Evolutionary conservation across 1,140 invertebrate genomes (phyloP), one percentile per base, ranked within the genome.

Genomic region (Drosophila sp.): DNA sequence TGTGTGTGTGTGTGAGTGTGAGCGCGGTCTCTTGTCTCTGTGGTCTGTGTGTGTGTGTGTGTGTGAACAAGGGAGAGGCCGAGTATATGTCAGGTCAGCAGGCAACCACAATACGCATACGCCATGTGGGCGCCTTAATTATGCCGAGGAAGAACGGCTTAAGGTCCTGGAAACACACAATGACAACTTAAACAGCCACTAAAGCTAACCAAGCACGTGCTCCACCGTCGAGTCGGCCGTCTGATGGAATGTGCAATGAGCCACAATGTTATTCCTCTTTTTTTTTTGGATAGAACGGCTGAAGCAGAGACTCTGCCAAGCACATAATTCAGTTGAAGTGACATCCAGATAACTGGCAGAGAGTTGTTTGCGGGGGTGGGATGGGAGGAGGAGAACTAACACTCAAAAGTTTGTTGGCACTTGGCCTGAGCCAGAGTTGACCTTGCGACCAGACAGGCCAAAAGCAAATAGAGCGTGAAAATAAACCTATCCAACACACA

Each of bases 291-390:
- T 2, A 3, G 30, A 4, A 4, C 30, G 30, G 30, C 30, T 2
- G 4, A 1, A 30, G 30, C 30, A 30, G 30, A 30, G 1, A 30
- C 8, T 33, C 62, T 69, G 81, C 57, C 82, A 87, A 72, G 79
- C 83, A 82, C 83, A 86, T 86, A 87, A 82, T 82, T 86, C 83
- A 81, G 76, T 71, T 79, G 71, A 79, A 86, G 73, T 82, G 83
- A 79, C 83, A 77, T 65, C 69, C 80, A 72, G 72, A 60, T 81
- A 68, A 58, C 66, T 54, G 32, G 10, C 29, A 17, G 10, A 47
- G 35, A 11, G 27, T 38, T 17, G 17, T 17, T 17, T 17, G 17
- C 17, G 17, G 32, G 29, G 8, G 27, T 29, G 33, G 56, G 10
- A 38, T 32, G 38, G 40, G 55, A 41, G 66, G 73, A 25, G 17